phyloP scores from a whole-genome alignment of 2,888 invertebrate species.

The Macropis europaea region DNA sequence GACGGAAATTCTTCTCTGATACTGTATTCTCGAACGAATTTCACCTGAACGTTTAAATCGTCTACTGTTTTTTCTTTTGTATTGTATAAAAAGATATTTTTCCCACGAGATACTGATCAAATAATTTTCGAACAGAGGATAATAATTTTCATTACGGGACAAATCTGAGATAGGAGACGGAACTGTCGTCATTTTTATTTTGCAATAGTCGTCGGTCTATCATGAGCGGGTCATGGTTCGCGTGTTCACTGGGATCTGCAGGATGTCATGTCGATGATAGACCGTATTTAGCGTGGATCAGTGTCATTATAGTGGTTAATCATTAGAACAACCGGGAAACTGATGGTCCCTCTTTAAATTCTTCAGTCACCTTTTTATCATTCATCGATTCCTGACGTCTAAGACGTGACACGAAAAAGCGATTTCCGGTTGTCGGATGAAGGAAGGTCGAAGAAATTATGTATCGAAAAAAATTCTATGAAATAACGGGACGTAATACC shows the following conservation, averaged over 20 bases:
- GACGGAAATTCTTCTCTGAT: too few relatives aligned
- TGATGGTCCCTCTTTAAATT: constrained; percentile 36
- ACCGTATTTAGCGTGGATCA: constrained; percentile 68
- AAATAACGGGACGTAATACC: not conserved
- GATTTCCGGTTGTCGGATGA: not conserved
- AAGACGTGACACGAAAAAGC: not conserved
- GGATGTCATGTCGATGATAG: constrained; percentile 74
- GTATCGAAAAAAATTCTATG: not conserved
- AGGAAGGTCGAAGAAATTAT: not conserved
- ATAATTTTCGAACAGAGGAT: too few relatives aligned
- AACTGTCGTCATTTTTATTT: constrained; percentile 38
- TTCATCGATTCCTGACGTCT: not conserved
- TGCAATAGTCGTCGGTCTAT: constrained; percentile 23
- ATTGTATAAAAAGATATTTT: too few relatives aligned
- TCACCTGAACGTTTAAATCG: too few relatives aligned
- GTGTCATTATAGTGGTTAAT: constrained; percentile 69
- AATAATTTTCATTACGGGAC: too few relatives aligned
- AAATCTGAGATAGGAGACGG: constrained; percentile 5
- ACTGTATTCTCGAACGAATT: too few relatives aligned
- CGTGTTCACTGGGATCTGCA: constrained; percentile 56
- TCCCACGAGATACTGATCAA: too few relatives aligned
- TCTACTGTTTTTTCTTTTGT: too few relatives aligned
- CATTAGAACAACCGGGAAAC: constrained; percentile 64
- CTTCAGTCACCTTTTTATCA: constrained; percentile 6
- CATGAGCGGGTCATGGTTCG: constrained; percentile 53